Percentiles rank a stretch among this genome's conserved stretches.
Evolutionary conservation across 2,113 vertebrate genomes (phyloP).

Genomic region (Cricetomys ansorgei): DNA sequence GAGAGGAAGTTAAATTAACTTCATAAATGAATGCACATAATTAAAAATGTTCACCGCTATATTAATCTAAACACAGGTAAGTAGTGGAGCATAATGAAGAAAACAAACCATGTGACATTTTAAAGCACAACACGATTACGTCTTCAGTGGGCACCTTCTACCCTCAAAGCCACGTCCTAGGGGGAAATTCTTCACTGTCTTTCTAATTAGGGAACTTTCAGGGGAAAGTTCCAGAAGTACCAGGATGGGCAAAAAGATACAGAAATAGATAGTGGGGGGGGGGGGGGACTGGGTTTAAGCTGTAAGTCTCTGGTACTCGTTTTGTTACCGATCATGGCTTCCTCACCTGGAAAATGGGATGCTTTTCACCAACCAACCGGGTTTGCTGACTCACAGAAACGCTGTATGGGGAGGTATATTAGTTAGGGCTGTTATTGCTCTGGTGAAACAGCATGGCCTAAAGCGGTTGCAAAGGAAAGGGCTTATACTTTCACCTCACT

Average conservation of each 20-base stretch:
- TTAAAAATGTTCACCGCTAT: constrained; percentile 28
- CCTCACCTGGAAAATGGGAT: neutral
- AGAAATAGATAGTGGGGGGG: neutral
- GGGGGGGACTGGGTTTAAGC: neutral
- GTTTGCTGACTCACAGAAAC: neutral
- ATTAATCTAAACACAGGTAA: constrained; percentile 28
- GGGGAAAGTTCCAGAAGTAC: neutral
- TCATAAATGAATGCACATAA: neutral
- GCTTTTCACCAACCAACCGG: neutral
- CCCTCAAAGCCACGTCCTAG: neutral
- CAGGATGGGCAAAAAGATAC: neutral
- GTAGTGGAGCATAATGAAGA: neutral
- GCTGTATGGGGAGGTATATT: neutral
- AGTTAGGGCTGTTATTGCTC: neutral
- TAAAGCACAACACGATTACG: constrained; percentile 13
- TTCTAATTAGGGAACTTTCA: neutral
- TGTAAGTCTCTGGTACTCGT: neutral
- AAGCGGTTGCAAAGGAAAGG: neutral
- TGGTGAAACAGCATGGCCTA: neutral
- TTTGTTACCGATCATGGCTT: neutral
- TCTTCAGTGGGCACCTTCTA: neutral
- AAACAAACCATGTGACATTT: constrained; percentile 9
- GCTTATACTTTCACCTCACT: neutral
- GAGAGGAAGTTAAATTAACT: constrained; percentile 30
- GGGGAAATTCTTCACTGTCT: neutral